Conservation (phyloP, 2,113 vertebrate genomes). For the Cryptotis parvus region DNA sequence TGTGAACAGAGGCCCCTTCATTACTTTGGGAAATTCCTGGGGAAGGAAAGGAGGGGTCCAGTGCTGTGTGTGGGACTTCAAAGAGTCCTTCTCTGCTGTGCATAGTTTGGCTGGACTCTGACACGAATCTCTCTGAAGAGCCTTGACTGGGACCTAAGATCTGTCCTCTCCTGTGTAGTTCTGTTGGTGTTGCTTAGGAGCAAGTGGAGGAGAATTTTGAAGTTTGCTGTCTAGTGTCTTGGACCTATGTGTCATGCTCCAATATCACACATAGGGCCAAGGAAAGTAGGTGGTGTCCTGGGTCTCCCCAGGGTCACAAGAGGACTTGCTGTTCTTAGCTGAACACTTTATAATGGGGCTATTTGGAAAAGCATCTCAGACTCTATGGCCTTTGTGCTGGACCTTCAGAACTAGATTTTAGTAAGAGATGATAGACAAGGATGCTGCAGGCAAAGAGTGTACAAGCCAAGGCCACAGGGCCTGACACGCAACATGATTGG, state of each 20-base stretch:
- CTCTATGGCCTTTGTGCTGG: not conserved
- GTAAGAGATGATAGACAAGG: not conserved
- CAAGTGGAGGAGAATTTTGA: not conserved
- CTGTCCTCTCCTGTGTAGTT: not conserved
- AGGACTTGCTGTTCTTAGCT: not conserved
- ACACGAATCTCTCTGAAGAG: not conserved
- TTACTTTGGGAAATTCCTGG: constrained; percentile 70
- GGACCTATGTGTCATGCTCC: not conserved
- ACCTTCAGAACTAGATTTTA: not conserved
- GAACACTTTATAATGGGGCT: not conserved
- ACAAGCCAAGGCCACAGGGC: not conserved
- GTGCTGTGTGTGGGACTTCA: not conserved
- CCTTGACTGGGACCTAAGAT: not conserved
- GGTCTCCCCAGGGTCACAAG: not conserved
- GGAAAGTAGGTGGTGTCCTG: not conserved
- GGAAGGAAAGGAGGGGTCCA: constrained; percentile 48
- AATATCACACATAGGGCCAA: not conserved
- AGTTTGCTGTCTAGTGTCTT: not conserved
- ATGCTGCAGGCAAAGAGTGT: not conserved
- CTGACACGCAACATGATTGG: not conserved
- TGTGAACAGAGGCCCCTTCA: constrained; percentile 50
- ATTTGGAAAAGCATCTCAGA: not conserved
- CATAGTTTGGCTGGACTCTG: no score
- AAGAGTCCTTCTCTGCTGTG: not conserved
- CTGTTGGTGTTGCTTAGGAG: not conserved